Evolutionary conservation across 2,888 invertebrate species (phyloP), one percentile per base, ranked within the genome.

Genomic region (Myopa tessellatipennis): DNA sequence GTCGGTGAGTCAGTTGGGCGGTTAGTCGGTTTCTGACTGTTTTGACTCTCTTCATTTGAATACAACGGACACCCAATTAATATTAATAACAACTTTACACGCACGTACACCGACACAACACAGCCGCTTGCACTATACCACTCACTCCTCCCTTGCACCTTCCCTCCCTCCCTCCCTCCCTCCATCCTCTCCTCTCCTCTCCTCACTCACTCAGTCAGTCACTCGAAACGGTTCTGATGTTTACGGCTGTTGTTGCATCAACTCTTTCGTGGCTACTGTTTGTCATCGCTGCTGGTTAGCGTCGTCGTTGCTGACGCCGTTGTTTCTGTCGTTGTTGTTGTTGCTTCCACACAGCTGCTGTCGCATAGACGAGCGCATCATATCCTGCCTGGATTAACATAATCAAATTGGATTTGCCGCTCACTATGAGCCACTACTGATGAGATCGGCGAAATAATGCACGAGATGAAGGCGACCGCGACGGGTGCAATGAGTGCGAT

Each of bases 371-470:
- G 58, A 38, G 55, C 71, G 65, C 76, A 79, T 72, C 78, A 78
- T 78, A 79, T 77, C 72, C 78, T 75, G 70, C 73, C 40, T 78
- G 77, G 80, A 81, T 81, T 81, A 81, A 80, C 81, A 81, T 81
- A 81, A 81, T 81, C 79, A 81, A 81, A 81, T 81, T 81, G 81
- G 81, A 80, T 80, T 81, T 81, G 79, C 76, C 74, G 78, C 79
- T 80, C 79, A 79, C 79, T 76, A 74, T 77, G n/a, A n/a, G n/a
- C n/a, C n/a, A n/a, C n/a, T n/a, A 80, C 38, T 73, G 73, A 50
- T n/a, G 61, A 63, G 63, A 45, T 61, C n/a, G 79, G 65, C 65
- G 12, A 36, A 38, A 38, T 68, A n/a, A 38, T 68, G 34, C 38
- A 45, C 67, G 45, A 68, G 16, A 68, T 38, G n/a, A 38, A 38